Base-by-base conservation (phyloP, 1,140 invertebrate genomes). In the Nasonia longicornis region DNA sequence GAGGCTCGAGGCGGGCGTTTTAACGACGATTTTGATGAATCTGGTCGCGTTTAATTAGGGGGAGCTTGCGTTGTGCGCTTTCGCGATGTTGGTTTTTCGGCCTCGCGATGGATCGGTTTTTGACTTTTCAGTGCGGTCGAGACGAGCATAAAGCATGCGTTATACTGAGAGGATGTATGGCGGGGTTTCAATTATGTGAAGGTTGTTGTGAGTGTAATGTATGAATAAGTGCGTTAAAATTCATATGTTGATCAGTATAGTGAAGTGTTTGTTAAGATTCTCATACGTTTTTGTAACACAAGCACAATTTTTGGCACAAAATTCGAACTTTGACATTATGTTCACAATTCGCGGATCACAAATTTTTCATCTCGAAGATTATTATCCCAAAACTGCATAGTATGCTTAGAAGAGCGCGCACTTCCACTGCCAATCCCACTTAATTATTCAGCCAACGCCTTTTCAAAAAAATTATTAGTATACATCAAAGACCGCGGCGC, bases 1-100 rank as follows among this genome's bases (percentile, higher is more conserved):
- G 48, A 38, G 10, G 70, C 71, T 71, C 31, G 72, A 70, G 77
- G 63, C 63, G 63, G 72, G 67, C 71, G 73, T 67, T 85, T 86
- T 87, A 87, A 87, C 84, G 83, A 85, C 82, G 82, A 88, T 86
- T 89, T 88, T 87, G 87, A 88, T 86, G 85, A 87, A 88, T 88
- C 87, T 86, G 85, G 85, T 86, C 82, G 82, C 81, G 85, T 86
- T 87, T 89, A 88, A 89, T 88, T 89, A 88, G 87, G 82, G 85
- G 79, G 31, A 35, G 31, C 31, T 35, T 35, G 31, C 31, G 31
- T 35, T 35, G 31, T 3, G 31, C 31, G 79, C 63, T 83, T 86
- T 38, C 58, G 45, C 20, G 14, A n/a, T 26, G 3, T 70, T 67
- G 64, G n/a, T 58, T 77, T 77, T 45, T 78, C 31, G 48, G 38